Evolutionary conservation across 1,140 invertebrate species (phyloP).

Genomic region (Diplogasteroides magnus): DNA sequence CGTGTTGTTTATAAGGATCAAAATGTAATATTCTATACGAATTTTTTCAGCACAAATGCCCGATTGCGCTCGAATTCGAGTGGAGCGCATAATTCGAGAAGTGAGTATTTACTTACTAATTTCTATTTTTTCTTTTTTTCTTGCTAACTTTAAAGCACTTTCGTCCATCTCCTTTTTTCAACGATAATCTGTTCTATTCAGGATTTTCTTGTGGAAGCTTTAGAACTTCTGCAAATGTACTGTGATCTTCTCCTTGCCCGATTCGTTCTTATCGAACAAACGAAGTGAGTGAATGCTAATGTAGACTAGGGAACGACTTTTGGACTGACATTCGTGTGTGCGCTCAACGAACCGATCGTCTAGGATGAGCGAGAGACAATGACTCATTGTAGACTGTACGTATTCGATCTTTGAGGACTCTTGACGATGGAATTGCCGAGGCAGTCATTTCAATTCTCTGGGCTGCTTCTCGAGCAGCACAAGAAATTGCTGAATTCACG

Average conservation of each 20-base stretch:
- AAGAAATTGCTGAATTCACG: slow-evolving; percentile 56
- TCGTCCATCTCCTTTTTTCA: no score
- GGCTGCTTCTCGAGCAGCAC: slow-evolving; percentile 75
- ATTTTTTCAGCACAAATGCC: slow-evolving; percentile 68
- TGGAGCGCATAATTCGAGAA: slow-evolving; percentile 97
- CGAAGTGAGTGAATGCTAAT: slow-evolving; percentile 72
- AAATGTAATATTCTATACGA: background rate
- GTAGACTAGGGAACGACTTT: no score
- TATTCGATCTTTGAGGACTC: slow-evolving; percentile 62
- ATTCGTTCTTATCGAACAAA: slow-evolving; percentile 94
- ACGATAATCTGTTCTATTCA: no score
- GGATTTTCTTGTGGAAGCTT: slow-evolving; percentile 96
- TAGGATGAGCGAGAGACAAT: no score
- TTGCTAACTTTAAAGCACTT: no score
- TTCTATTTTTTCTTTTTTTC: no score
- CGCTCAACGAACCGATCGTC: no score
- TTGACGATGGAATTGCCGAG: slow-evolving; percentile 90
- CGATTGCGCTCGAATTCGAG: slow-evolving; percentile 85
- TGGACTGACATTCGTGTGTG: no score
- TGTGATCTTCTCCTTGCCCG: slow-evolving; percentile 92
- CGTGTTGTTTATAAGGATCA: background rate
- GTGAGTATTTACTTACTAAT: no score
- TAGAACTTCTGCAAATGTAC: slow-evolving; percentile 98
- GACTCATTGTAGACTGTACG: slow-evolving; percentile 1
- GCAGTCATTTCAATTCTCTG: slow-evolving; percentile 91